Evolutionary conservation across 2,888 invertebrate species (phyloP).

Genomic region (Harmothoe impar): DNA sequence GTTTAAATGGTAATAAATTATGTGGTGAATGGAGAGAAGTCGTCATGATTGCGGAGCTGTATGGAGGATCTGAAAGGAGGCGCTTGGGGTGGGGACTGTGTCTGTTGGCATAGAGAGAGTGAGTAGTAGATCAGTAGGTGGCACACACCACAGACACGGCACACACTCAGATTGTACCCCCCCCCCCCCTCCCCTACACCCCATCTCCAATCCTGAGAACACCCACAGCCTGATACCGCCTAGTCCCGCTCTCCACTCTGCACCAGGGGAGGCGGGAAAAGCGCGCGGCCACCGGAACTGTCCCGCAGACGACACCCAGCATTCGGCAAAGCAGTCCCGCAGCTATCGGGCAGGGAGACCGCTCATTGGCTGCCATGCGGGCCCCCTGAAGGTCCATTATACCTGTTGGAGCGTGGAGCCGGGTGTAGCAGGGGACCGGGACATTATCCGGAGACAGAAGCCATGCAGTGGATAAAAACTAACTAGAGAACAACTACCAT

Average conservation of each 20-base stretch:
- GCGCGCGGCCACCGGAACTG: conserved; percentile 26
- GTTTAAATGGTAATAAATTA: too few relatives aligned
- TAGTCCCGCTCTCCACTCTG: background rate
- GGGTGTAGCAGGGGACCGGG: background rate
- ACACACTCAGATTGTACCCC: too few relatives aligned
- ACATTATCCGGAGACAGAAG: too few relatives aligned
- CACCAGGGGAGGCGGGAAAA: conserved; percentile 33
- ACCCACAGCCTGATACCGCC: background rate
- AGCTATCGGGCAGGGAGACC: background rate
- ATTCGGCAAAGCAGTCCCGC: background rate
- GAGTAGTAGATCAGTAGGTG: background rate
- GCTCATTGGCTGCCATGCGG: conserved; percentile 13
- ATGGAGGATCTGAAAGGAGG: too few relatives aligned
- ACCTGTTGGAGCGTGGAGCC: background rate
- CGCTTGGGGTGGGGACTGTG: too few relatives aligned
- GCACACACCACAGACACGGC: too few relatives aligned
- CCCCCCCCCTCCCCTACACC: too few relatives aligned
- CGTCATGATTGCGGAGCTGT: too few relatives aligned
- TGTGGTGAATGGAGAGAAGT: too few relatives aligned
- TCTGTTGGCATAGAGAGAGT: background rate
- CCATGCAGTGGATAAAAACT: too few relatives aligned
- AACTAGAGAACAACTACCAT: too few relatives aligned
- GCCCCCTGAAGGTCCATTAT: background rate
- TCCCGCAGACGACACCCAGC: conserved; percentile 24
- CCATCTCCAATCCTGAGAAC: too few relatives aligned